These are phyloP conservation scores for Caerostris darwini DNA, from an alignment of 1,140 invertebrate genomes.

Conservation along the genomic window DNA sequence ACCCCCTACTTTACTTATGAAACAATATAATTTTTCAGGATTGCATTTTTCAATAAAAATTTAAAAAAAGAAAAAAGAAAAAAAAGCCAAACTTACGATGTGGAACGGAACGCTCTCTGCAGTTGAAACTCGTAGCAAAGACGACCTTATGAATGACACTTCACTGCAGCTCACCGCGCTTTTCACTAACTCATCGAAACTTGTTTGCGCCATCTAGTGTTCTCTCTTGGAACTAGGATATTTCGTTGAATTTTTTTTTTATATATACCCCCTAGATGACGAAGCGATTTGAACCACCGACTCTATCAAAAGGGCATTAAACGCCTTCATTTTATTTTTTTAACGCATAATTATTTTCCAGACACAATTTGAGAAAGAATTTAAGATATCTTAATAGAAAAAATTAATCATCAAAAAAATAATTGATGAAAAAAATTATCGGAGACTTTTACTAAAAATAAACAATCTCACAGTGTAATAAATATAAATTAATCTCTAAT, in stretches of 20 bases:
- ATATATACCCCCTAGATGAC: neutral
- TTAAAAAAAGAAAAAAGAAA: neutral
- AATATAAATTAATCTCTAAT: too few species aligned
- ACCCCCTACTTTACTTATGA: neutral
- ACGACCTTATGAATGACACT: constrained; percentile 77
- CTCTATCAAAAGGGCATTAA: neutral
- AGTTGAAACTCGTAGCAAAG: constrained; percentile 68
- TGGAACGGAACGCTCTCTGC: constrained; percentile 53
- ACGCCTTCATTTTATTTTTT: too few species aligned
- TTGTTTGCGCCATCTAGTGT: constrained; percentile 65
- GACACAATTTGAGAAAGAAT: too few species aligned
- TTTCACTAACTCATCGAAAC: constrained; percentile 41
- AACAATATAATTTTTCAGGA: neutral
- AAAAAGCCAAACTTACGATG: constrained; percentile 56
- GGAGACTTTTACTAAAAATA: too few species aligned
- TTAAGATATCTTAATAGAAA: too few species aligned
- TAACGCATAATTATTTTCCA: too few species aligned
- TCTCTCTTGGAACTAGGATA: neutral
- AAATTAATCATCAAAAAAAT: too few species aligned
- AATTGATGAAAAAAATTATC: too few species aligned
- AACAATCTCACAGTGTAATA: too few species aligned
- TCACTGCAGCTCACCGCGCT: constrained; percentile 64
- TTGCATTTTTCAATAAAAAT: neutral
- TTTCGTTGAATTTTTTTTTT: constrained; percentile 2
- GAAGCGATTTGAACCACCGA: neutral